These are phyloP conservation scores for Gadus macrocephalus DNA, from an alignment of 2,113 vertebrate species.

Conservation along the genomic window DNA sequence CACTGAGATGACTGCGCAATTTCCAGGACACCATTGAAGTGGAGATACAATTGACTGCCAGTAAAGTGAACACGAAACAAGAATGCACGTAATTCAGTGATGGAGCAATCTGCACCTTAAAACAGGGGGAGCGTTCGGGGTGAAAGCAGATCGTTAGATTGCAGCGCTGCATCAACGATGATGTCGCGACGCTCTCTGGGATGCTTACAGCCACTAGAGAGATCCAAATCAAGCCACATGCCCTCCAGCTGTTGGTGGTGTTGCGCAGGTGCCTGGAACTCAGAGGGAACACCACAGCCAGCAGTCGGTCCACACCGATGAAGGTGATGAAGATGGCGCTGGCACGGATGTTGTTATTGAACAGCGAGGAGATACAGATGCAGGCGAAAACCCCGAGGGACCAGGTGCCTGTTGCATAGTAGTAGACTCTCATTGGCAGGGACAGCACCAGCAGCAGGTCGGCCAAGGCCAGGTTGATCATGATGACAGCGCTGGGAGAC, in stretches of 20 bases:
- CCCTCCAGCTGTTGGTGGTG: slow-evolving; percentile 29
- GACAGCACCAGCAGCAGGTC: slow-evolving; percentile 59
- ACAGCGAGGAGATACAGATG: slow-evolving; percentile 42
- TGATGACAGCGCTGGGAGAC: slow-evolving; percentile 45
- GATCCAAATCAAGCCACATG: slow-evolving; percentile 38
- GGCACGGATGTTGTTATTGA: slow-evolving; percentile 56
- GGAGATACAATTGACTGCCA: slow-evolving; percentile 51
- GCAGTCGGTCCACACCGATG: slow-evolving; percentile 60
- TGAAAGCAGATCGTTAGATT: slow-evolving; percentile 36
- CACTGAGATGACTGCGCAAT: slow-evolving; percentile 24
- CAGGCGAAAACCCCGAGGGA: slow-evolving; percentile 27
- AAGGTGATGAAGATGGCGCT: slow-evolving; percentile 67
- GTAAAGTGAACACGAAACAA: slow-evolving; percentile 33
- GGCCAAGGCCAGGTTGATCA: slow-evolving; percentile 58
- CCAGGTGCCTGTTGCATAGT: slow-evolving; percentile 41
- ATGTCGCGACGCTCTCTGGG: slow-evolving; percentile 3
- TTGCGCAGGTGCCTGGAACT: slow-evolving; percentile 49
- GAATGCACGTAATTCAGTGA: not conserved
- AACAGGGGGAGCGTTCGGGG: not conserved
- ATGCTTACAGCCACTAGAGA: slow-evolving; percentile 36
- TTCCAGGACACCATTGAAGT: slow-evolving; percentile 50
- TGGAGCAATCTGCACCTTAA: fast-evolving
- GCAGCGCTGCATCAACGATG: fast-evolving
- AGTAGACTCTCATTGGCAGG: slow-evolving; percentile 53
- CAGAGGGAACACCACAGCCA: slow-evolving; percentile 65